Evolutionary conservation across 2,797 vertebrate species (phyloP).

Genomic region (Oryzias dopingdopingensis): DNA sequence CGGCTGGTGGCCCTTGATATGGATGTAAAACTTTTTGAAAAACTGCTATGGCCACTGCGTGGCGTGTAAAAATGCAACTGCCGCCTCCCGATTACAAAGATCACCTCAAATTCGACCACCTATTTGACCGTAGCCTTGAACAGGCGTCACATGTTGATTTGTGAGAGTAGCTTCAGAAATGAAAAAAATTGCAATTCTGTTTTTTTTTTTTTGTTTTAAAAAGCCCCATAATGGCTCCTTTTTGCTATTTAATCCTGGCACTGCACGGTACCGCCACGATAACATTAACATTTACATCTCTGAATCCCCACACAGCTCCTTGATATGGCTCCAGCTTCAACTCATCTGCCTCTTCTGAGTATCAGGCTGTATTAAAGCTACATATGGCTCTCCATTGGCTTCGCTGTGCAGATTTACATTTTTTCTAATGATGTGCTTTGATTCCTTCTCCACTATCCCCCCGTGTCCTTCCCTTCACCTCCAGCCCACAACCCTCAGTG

Average conservation of each 20-base stretch:
- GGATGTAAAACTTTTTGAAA: too few species aligned
- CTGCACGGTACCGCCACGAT: constrained; percentile 67
- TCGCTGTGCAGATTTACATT: constrained; percentile 67
- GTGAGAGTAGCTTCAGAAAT: background rate
- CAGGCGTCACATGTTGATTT: too few species aligned
- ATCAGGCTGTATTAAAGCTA: constrained; percentile 66
- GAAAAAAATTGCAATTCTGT: constrained; percentile 36
- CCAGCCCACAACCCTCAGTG: constrained; percentile 68
- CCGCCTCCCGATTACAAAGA: too few species aligned
- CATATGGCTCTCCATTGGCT: constrained; percentile 65
- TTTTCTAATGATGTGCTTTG: constrained; percentile 75
- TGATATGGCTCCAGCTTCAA: constrained; percentile 64
- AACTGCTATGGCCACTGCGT: too few species aligned
- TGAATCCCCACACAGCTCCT: constrained; percentile 54
- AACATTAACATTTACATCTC: constrained; percentile 76
- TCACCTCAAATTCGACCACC: too few species aligned
- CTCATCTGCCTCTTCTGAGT: constrained; percentile 72
- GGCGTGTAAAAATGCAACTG: too few species aligned
- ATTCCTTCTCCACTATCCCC: constrained; percentile 54
- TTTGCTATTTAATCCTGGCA: constrained; percentile 70
- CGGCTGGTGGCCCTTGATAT: too few species aligned
- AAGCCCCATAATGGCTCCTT: constrained; percentile 67
- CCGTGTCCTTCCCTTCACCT: constrained; percentile 77
- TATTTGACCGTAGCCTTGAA: too few species aligned
- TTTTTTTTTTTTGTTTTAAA: constrained; percentile 3